Percentiles rank a stretch among this genome's conserved stretches.
phyloP scores from a whole-genome alignment of 2,113 vertebrate genomes.

The Marmota flaviventris region DNA sequence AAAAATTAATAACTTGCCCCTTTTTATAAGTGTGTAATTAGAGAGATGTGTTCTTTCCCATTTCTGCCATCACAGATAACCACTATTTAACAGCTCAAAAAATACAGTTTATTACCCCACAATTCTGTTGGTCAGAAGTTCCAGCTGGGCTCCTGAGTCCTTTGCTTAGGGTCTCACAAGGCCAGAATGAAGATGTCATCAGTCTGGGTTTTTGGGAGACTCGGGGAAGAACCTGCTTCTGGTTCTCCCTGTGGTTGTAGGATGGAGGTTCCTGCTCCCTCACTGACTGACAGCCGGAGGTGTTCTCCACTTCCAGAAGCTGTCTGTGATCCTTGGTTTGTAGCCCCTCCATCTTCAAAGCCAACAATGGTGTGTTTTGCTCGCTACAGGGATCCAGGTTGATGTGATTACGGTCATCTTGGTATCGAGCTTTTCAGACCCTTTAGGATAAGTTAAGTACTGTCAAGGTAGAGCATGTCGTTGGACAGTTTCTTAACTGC shows the following conservation, averaged over 20 bases:
- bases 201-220: not conserved
- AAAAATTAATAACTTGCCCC: constrained; percentile 87
- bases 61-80: not conserved
- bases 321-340: not conserved
- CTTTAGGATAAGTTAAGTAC: not conserved
- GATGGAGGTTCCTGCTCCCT: too few relatives aligned
- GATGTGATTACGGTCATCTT: not conserved
- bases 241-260: not conserved
- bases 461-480: not conserved
- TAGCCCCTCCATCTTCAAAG: not conserved
- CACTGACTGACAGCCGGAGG: not conserved
- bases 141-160: not conserved
- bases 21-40: not conserved
- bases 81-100: not conserved
- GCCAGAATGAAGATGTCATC: not conserved
- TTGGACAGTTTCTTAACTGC: not conserved
- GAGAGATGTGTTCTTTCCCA: not conserved
- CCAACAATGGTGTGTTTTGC: not conserved
- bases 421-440: not conserved
- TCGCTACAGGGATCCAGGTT: not conserved
- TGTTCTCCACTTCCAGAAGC: not conserved
- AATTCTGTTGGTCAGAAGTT: not conserved
- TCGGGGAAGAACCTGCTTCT: not conserved
- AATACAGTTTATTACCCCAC: not conserved
- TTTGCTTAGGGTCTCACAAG: not conserved